Evolutionary conservation across 2,113 vertebrate genomes (phyloP).

Genomic region (Chelonoidis abingdonii): DNA sequence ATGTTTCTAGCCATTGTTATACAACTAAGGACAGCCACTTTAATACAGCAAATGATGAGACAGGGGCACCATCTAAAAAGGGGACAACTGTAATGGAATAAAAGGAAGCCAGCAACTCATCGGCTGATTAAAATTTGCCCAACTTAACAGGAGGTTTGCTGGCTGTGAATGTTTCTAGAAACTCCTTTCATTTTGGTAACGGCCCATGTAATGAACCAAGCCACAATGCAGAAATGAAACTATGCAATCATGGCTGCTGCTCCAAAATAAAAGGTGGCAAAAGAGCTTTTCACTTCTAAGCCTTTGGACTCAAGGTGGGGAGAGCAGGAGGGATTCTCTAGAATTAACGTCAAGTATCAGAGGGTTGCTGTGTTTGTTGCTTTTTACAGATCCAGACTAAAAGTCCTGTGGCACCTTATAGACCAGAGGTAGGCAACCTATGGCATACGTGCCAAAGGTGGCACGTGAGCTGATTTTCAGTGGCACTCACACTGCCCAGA

Average conservation of each 20-base stretch:
- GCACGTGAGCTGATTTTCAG: too few species aligned
- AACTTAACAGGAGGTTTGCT: conserved; percentile 19
- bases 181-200: not conserved
- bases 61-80: not conserved
- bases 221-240: not conserved
- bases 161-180: conserved; percentile 7
- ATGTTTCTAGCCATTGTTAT: not conserved
- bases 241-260: not conserved
- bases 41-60: not conserved
- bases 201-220: not conserved
- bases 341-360: not conserved
- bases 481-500: too few species aligned
- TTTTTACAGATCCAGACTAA: too few species aligned
- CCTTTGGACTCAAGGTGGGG: not conserved
- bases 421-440: too few species aligned
- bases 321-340: conserved; percentile 24
- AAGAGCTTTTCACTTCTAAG: not conserved
- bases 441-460: too few species aligned
- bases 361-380: too few species aligned
- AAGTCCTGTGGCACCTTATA: too few species aligned
- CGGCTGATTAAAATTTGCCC: not conserved
- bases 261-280: not conserved
- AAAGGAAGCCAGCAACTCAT: not conserved
- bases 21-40: accelerated
- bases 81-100: accelerated